These are phyloP conservation scores for Micromys minutus DNA, from an alignment of 2,113 vertebrate genomes.

Conservation along the genomic window DNA sequence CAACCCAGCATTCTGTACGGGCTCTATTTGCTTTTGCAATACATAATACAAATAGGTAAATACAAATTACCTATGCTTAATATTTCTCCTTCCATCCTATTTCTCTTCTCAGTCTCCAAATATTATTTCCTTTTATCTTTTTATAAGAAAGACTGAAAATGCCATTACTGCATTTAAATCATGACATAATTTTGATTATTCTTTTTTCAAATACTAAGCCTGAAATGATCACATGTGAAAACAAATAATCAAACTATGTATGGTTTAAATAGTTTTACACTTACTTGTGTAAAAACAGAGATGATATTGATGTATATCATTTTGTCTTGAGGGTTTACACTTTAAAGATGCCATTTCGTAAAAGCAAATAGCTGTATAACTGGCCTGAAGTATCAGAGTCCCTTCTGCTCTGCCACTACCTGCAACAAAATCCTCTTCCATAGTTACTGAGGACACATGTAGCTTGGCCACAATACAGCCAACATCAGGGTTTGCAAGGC, in stretches of 20 bases:
- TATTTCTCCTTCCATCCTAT: neutral
- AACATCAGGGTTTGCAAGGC: neutral
- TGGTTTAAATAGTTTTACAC: neutral
- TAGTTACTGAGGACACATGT: neutral
- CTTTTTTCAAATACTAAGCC: neutral
- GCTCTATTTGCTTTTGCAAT: neutral
- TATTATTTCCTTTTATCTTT: neutral
- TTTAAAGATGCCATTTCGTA: neutral
- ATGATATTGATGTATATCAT: neutral
- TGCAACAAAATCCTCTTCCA: neutral
- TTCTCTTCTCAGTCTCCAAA: neutral
- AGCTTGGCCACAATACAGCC: neutral
- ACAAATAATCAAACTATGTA: slow-evolving; percentile 5
- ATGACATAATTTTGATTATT: neutral
- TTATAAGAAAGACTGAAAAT: neutral
- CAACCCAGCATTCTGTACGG: neutral
- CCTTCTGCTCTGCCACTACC: neutral
- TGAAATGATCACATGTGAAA: neutral
- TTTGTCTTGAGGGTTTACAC: neutral
- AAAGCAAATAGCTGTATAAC: neutral
- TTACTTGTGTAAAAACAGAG: neutral
- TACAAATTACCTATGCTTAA: neutral
- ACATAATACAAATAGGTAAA: neutral
- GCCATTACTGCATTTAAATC: neutral
- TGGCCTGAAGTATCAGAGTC: neutral